These are phyloP conservation scores for Emydura subglobosa DNA, from an alignment of 2,113 vertebrate species.

Conservation along the genomic window DNA sequence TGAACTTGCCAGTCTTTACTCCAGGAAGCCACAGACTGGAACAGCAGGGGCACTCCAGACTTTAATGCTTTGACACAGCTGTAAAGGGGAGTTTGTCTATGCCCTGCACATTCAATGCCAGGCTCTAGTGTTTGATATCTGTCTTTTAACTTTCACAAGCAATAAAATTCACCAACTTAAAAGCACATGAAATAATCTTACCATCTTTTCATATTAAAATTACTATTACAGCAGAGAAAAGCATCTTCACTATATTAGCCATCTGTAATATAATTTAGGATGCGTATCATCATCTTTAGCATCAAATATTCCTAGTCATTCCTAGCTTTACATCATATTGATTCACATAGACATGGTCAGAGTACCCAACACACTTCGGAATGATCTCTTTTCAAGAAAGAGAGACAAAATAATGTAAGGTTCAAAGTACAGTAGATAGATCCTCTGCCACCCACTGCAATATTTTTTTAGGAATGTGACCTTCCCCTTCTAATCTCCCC, in stretches of 20 bases:
- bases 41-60: not conserved
- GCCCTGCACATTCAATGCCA: not conserved
- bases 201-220: not conserved
- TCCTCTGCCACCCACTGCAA: not conserved
- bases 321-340: not conserved
- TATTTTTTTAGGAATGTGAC: not conserved
- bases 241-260: not conserved
- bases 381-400: not conserved
- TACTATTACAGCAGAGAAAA: not conserved
- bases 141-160: not conserved
- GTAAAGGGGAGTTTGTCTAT: not conserved
- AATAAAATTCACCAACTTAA: not conserved
- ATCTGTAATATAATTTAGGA: not conserved
- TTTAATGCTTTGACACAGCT: not conserved
- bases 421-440: not conserved
- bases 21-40: not conserved
- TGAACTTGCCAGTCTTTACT: not conserved
- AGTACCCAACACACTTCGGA: rapidly evolving
- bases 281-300: not conserved
- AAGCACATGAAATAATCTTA: not conserved
- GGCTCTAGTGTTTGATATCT: too few species aligned
- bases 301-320: not conserved
- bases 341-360: not conserved
- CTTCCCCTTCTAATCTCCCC: not conserved
- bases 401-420: slow-evolving; percentile 24